phyloP scores from a whole-genome alignment of 2,888 invertebrate species.

The Rhagonycha lutea region DNA sequence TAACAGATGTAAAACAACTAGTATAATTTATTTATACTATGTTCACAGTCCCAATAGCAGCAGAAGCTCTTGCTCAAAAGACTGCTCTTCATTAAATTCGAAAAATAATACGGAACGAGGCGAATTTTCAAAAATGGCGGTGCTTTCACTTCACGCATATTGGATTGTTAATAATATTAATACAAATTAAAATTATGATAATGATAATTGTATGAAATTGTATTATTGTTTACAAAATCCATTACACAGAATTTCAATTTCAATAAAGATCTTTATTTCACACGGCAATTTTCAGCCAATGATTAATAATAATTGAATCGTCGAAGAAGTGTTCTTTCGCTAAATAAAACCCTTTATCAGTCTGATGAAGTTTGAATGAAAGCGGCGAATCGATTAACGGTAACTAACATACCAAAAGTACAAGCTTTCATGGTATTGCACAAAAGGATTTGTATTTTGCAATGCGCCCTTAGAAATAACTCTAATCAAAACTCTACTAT shows the following conservation, averaged over 20 bases:
- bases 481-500: constrained; percentile 1
- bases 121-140: no score
- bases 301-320: constrained; percentile 17
- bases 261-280: background rate
- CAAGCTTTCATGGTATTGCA: constrained; percentile 19
- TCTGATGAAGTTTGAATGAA: constrained; percentile 30
- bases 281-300: constrained; percentile 6
- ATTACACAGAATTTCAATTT: background rate
- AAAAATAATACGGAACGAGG: no score
- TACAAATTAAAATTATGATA: background rate
- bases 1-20: no score
- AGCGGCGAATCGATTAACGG: constrained; percentile 28
- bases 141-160: no score
- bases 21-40: no score
- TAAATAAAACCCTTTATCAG: constrained; percentile 26
- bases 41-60: no score
- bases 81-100: no score
- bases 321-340: constrained; percentile 21
- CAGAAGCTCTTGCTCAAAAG: no score
- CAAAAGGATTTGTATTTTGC: constrained; percentile 24
- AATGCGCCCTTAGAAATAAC: constrained; percentile 26
- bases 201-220: background rate
- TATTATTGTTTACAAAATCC: background rate
- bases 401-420: constrained; percentile 24
- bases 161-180: no score